Evolutionary conservation across 2,113 vertebrate genomes (phyloP).

Genomic region (Melospiza melodia): DNA sequence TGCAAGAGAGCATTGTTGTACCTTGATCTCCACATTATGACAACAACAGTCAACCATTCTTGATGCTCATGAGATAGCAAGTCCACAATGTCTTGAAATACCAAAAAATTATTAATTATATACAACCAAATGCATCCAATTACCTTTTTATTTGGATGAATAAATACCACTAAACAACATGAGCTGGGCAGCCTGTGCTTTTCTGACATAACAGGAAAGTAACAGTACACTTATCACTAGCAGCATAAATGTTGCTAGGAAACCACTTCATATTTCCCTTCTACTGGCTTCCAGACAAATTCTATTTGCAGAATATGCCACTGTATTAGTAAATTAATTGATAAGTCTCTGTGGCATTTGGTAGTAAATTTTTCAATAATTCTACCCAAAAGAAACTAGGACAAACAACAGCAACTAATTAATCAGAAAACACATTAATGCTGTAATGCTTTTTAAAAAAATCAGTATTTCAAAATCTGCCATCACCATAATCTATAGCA

Average conservation of each 20-base stretch:
- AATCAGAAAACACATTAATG: not conserved
- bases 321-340: not conserved
- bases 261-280: not conserved
- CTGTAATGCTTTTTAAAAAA: not conserved
- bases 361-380: not conserved
- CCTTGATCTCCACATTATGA: not conserved
- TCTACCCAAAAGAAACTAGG: not conserved
- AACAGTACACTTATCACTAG: constrained; percentile 28
- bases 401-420: not conserved
- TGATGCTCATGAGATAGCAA: not conserved
- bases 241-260: constrained; percentile 9
- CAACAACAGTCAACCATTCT: not conserved
- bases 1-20: not conserved
- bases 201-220: not conserved
- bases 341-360: not conserved
- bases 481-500: not conserved
- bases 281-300: not conserved
- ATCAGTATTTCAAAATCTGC: not conserved
- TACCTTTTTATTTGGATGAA: not conserved
- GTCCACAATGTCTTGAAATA: not conserved
- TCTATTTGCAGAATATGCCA: constrained; percentile 19
- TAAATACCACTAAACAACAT: not conserved
- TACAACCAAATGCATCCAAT: not conserved
- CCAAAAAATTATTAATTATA: not conserved
- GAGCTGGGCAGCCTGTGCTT: not conserved